A percentile compares a stretch with the other conserved stretches of the same genome.
Evolutionary conservation across 2,113 vertebrate species (phyloP).

Genomic region (Myanophis thanlyinensis): DNA sequence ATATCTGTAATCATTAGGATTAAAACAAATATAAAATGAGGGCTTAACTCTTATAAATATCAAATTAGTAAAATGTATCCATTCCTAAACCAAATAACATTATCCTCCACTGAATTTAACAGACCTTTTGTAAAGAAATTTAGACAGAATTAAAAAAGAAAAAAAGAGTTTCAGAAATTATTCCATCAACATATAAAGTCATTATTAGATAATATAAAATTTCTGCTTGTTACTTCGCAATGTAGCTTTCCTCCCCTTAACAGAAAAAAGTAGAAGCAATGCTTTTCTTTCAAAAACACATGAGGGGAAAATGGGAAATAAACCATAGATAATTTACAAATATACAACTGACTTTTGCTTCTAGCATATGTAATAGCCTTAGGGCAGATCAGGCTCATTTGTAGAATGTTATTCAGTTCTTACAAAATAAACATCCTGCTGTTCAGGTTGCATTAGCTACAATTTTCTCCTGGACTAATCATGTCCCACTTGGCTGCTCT

Average conservation of each 20-base stretch:
- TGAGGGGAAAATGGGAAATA: not conserved
- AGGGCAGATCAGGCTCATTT: not conserved
- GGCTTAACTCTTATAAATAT: not conserved
- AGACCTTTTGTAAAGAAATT: not conserved
- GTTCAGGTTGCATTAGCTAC: not conserved
- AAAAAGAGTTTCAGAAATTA: not conserved
- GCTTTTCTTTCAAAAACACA: not conserved
- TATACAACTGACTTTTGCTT: not conserved
- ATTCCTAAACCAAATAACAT: not conserved
- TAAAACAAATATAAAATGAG: not conserved
- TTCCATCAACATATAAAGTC: not conserved
- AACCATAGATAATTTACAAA: not conserved
- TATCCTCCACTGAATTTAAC: not conserved
- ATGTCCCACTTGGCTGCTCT: not conserved
- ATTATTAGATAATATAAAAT: not conserved
- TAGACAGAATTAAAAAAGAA: not conserved
- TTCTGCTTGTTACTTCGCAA: not conserved
- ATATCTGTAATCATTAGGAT: not conserved
- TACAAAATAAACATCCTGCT: not conserved
- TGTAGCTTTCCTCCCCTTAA: not conserved
- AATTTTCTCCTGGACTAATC: not conserved
- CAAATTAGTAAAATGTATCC: not conserved
- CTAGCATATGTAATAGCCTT: not conserved
- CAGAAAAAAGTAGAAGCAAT: not conserved
- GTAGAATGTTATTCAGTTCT: not conserved